Evolutionary conservation across 2,888 invertebrate species (phyloP).

Genomic region (Alloscopus bannaensis): DNA sequence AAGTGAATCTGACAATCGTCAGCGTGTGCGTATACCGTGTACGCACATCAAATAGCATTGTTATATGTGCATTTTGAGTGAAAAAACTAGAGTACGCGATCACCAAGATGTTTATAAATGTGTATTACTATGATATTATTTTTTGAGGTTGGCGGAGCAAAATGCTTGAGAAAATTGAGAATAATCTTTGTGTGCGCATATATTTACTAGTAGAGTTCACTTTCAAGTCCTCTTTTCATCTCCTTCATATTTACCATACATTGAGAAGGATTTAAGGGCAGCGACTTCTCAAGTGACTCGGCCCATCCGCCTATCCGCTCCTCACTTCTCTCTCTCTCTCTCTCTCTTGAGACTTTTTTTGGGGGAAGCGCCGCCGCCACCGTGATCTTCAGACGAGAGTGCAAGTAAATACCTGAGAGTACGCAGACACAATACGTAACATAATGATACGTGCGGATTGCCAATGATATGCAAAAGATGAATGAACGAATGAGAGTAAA

Average conservation of each 20-base stretch:
- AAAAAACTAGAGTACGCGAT: too few species aligned
- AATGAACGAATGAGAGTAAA: slow-evolving; percentile 60
- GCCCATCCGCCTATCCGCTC: slow-evolving; percentile 54
- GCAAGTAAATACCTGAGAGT: too few species aligned
- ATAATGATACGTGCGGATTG: background rate
- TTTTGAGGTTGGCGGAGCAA: too few species aligned
- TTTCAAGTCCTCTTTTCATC: slow-evolving; percentile 9
- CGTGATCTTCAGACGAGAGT: background rate
- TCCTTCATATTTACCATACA: slow-evolving; percentile 25
- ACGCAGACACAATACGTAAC: too few species aligned
- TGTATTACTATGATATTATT: too few species aligned
- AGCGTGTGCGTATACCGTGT: too few species aligned
- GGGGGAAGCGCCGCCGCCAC: background rate
- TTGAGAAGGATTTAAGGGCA: slow-evolving; percentile 49
- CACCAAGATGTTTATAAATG: too few species aligned
- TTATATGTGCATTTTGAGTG: too few species aligned
- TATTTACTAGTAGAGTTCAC: background rate
- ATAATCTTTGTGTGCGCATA: too few species aligned
- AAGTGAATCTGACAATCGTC: slow-evolving; percentile 67
- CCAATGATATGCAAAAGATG: slow-evolving; percentile 35
- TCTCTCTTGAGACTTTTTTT: too few species aligned
- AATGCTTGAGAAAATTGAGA: too few species aligned
- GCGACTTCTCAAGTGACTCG: slow-evolving; percentile 54
- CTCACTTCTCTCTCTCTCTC: slow-evolving; percentile 18
- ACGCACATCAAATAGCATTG: too few species aligned